phyloP scores from a whole-genome alignment of 2,797 vertebrate genomes.

The Mallotus villosus region DNA sequence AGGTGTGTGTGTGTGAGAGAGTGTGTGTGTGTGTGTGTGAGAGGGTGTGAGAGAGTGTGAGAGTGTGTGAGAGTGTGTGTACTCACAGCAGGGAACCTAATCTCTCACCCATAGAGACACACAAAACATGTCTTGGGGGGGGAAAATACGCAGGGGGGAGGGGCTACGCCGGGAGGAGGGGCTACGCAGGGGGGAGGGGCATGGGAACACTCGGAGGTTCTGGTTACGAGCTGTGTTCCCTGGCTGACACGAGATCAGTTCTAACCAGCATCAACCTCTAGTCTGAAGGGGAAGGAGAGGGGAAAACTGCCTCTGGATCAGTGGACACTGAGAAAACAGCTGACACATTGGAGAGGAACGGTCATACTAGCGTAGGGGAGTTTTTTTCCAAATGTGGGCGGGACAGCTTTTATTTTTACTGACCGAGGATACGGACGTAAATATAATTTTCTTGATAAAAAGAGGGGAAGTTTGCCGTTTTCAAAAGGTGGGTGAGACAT shows the following conservation, averaged over 20 bases:
- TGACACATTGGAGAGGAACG: background rate
- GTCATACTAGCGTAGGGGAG: no score
- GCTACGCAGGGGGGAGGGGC: slow-evolving; percentile 50
- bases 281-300: background rate
- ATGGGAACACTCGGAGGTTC: slow-evolving; percentile 23
- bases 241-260: background rate
- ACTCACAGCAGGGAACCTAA: slow-evolving; percentile 63
- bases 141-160: slow-evolving; percentile 48
- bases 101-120: slow-evolving; percentile 52
- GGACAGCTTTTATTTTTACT: no score
- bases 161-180: no score
- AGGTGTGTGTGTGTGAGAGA: slow-evolving; percentile 11
- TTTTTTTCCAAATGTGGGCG: no score
- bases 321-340: background rate
- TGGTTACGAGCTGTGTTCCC: background rate
- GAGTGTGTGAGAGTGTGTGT: slow-evolving; percentile 21
- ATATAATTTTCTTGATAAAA: no score
- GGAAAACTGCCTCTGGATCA: background rate
- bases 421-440: no score
- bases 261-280: background rate
- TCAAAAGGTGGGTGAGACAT: no score
- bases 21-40: slow-evolving; percentile 1
- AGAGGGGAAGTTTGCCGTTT: no score
- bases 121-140: slow-evolving; percentile 51
- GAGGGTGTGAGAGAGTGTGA: background rate